Conservation (phyloP, 2,797 vertebrate genomes). For the Austrolebias charrua region DNA sequence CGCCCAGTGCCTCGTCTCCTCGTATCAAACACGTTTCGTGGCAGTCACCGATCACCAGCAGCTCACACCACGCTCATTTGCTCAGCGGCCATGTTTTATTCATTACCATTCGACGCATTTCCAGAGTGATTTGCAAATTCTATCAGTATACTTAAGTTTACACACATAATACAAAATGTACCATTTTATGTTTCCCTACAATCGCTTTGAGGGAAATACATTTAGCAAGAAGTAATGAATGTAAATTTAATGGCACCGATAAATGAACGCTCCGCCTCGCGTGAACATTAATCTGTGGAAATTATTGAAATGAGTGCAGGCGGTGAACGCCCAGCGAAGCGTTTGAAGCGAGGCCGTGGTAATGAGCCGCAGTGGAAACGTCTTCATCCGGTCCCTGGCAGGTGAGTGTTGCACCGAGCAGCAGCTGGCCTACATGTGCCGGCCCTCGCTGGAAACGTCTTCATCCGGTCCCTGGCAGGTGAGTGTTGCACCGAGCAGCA, state of each 20-base stretch:
- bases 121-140: constrained; percentile 73
- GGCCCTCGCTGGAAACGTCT: constrained; percentile 40
- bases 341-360: constrained; percentile 9
- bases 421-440: constrained; percentile 78
- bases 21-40: constrained; percentile 63
- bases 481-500: constrained; percentile 69
- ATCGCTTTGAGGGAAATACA: constrained; percentile 73
- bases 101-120: constrained; percentile 67
- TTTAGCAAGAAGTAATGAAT: constrained; percentile 70
- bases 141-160: constrained; percentile 73
- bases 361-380: constrained; percentile 30
- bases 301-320: constrained; percentile 51
- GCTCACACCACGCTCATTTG: constrained; percentile 72
- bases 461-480: constrained; percentile 70
- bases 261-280: constrained; percentile 57
- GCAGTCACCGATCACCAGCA: constrained; percentile 52
- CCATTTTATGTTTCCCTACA: constrained; percentile 73
- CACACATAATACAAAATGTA: constrained; percentile 78
- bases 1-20: constrained; percentile 62
- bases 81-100: constrained; percentile 71
- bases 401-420: constrained; percentile 70
- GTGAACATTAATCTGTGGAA: constrained; percentile 55
- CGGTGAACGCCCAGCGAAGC: constrained; percentile 38
- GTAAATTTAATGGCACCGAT: constrained; percentile 77
- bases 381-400: constrained; percentile 66